Percentiles rank a stretch among this genome's conserved stretches.
These are phyloP conservation scores for Sarcophaga subvicina DNA, from an alignment of 2,888 invertebrate genomes.

Conservation along the genomic window DNA sequence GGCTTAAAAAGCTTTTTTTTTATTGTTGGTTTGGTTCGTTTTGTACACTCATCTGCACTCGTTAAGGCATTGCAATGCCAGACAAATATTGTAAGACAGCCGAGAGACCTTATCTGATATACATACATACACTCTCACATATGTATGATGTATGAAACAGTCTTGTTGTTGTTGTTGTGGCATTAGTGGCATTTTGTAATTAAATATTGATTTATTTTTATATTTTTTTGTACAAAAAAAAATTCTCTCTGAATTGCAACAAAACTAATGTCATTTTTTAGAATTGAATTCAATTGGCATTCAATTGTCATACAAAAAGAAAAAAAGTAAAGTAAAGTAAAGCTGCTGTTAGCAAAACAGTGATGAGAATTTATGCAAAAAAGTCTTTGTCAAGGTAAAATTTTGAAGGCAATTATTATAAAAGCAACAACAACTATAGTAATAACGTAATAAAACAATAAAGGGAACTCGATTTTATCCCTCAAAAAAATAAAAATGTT, in stretches of 20 bases:
- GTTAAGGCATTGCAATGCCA: too few species aligned
- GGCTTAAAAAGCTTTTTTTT: constrained; percentile 39
- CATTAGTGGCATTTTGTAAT: constrained; percentile 49
- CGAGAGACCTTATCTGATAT: too few species aligned
- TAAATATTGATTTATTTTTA: constrained; percentile 55
- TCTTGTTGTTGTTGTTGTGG: constrained; percentile 18
- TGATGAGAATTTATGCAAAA: constrained; percentile 1
- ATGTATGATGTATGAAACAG: too few species aligned
- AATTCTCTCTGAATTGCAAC: neutral
- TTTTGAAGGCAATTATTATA: neutral
- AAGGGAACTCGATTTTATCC: too few species aligned
- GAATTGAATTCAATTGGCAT: constrained; percentile 42
- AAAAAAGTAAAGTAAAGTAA: neutral
- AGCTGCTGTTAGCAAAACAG: neutral
- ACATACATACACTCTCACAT: too few species aligned
- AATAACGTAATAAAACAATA: neutral
- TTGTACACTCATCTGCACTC: too few species aligned
- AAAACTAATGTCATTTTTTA: constrained; percentile 36
- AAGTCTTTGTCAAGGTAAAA: constrained; percentile 56
- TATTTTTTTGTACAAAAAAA: neutral
- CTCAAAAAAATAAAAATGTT: too few species aligned
- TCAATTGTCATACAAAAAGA: constrained; percentile 2
- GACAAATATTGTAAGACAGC: too few species aligned
- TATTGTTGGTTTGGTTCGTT: constrained; percentile 18
- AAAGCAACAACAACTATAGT: neutral